These are phyloP conservation scores for Brachypteracias leptosomus DNA, from an alignment of 2,113 vertebrate genomes.

Conservation along the genomic window DNA sequence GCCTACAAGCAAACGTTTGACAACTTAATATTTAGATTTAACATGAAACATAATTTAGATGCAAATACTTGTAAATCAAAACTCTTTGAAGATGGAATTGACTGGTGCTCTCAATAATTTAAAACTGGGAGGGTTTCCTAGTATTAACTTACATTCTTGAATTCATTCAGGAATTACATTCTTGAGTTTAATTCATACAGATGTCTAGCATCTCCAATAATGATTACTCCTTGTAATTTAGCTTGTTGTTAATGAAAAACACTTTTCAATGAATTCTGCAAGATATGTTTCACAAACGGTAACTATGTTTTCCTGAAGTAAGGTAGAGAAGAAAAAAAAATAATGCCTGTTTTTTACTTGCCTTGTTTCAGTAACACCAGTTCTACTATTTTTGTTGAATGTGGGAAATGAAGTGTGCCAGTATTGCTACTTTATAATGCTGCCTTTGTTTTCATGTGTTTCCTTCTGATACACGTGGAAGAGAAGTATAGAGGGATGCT, in stretches of 20 bases:
- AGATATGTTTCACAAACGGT: neutral
- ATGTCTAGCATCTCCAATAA: neutral
- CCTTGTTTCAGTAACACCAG: neutral
- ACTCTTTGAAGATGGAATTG: neutral
- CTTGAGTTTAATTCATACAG: neutral
- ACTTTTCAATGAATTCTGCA: neutral
- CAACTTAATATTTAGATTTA: neutral
- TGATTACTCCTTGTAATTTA: neutral
- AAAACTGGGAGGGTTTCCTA: neutral
- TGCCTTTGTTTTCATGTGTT: neutral
- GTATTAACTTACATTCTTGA: conserved; percentile 13
- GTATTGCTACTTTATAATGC: neutral
- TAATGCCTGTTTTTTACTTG: neutral
- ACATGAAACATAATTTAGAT: neutral
- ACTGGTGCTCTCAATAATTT: neutral
- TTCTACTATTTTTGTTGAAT: neutral
- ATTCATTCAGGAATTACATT: neutral
- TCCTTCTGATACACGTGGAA: neutral
- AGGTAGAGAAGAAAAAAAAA: neutral
- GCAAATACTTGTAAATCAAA: conserved; percentile 43
- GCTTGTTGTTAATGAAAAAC: neutral
- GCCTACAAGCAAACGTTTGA: neutral
- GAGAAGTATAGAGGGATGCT: neutral
- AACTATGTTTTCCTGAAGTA: neutral
- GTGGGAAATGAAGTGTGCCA: neutral